Percentiles rank a stretch among this genome's conserved stretches.
Conservation (phyloP, 2,888 invertebrate genomes). For the Cephus runcator region DNA sequence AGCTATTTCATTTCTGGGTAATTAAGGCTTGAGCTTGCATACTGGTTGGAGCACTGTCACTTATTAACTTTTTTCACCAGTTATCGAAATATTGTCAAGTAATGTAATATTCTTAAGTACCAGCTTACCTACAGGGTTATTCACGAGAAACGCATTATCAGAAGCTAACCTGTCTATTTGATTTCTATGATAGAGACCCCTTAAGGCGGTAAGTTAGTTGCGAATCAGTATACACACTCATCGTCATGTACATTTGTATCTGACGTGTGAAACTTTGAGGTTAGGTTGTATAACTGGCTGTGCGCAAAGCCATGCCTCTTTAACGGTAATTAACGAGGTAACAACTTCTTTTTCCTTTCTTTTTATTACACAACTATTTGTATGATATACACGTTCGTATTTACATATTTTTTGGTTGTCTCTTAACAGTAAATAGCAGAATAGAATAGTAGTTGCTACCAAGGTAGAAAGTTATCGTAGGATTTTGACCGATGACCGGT, state of each 20-base stretch:
- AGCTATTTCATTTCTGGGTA: neutral
- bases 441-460: neutral
- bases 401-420: neutral
- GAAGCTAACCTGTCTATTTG: neutral
- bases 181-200: neutral
- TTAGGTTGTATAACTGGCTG: neutral
- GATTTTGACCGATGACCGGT: neutral
- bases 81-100: neutral
- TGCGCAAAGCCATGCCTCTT: neutral
- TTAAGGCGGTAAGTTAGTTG: neutral
- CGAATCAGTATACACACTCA: neutral
- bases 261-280: neutral
- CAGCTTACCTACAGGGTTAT: neutral
- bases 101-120: neutral
- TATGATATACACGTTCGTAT: neutral
- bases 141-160: neutral
- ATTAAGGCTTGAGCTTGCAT: neutral
- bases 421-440: neutral
- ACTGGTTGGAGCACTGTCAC: neutral
- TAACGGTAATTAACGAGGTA: neutral
- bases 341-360: neutral
- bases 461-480: neutral
- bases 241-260: neutral
- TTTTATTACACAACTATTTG: neutral
- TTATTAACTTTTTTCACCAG: neutral